Evolutionary conservation across 2,888 invertebrate genomes (phyloP), one percentile per base, ranked within the genome.

Genomic region (Lasioglossum marginatum): DNA sequence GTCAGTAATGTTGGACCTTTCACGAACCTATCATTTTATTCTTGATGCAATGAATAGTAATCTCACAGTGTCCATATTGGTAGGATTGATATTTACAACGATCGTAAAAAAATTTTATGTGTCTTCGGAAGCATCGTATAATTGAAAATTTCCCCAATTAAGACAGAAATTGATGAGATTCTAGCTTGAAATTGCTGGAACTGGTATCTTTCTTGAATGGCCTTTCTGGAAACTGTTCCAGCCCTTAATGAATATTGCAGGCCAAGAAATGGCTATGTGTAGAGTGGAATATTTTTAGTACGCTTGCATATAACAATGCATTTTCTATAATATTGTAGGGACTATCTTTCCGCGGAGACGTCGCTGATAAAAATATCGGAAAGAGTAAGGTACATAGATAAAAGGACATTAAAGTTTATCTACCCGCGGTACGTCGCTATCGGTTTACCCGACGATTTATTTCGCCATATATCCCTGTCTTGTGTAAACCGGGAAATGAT

Each of bases 381-480:
- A 27, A 5, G 6, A 31, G 27, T 14, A 63, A 63, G 31, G 63
- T 31, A 63, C 63, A 31, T 63, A 63, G 63, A 63, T 63, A 63
- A 63, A 31, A 31, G 63, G 19, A 63, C 63, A 75, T 37, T 57
- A 75, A 52, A 34, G 10, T 40, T 57, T 31, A 31, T 37, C 27
- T 52, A 57, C 27, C 37, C 34, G 75, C 37, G 23, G 37, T 57
- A 60, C 63, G 63, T 63, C 63, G 16, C 40, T 52, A 52, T 31
- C 27, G 40, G 52, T 40, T 23, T 27, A 48, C 8, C n/a, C 45
- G 57, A 40, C 31, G 34, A 68, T 83, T 79, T 57, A 37, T 48
- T 52, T 52, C 52, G 5, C 57, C 63, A 8, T n/a, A 40, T 40
- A n/a, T 60, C 19, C 19, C 16, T 34, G 40, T 78, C 52, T 23